A percentile compares a stretch with the other conserved stretches of the same genome.
Evolutionary conservation across 2,888 invertebrate genomes (phyloP).

Genomic region (Acronicta psi): DNA sequence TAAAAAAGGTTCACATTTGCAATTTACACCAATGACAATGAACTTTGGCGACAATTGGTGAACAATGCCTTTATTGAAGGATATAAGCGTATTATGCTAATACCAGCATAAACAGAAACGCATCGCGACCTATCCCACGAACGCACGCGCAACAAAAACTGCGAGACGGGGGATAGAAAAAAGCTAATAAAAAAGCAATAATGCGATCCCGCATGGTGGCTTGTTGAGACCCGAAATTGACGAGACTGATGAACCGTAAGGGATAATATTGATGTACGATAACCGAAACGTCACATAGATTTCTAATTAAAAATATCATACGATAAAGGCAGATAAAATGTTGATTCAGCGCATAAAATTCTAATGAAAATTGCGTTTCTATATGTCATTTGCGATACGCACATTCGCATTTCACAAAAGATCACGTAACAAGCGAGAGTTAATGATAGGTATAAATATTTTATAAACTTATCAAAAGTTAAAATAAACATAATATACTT

Average conservation of each 20-base stretch:
- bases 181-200: conserved; percentile 89
- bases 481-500: conserved; percentile 56
- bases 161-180: conserved; percentile 80
- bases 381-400: conserved; percentile 31
- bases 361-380: conserved; percentile 21
- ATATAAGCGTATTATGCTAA: conserved; percentile 85
- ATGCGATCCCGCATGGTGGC: conserved; percentile 87
- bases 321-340: conserved; percentile 1
- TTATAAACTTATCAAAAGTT: conserved; percentile 17
- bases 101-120: conserved; percentile 85
- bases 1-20: conserved; percentile 49
- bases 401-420: conserved; percentile 37
- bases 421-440: conserved; percentile 41
- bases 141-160: conserved; percentile 82
- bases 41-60: conserved; percentile 71
- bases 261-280: conserved; percentile 61
- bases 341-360: conserved; percentile 27
- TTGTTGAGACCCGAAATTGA: conserved; percentile 85
- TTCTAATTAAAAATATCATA: conserved; percentile 25
- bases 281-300: conserved; percentile 41
- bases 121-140: conserved; percentile 86
- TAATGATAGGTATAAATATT: conserved; percentile 28
- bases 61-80: conserved; percentile 70
- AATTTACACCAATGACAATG: conserved; percentile 55
- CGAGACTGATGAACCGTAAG: conserved; percentile 82